These are phyloP conservation scores for Ifrita kowaldi DNA, from an alignment of 2,113 vertebrate species.

Conservation along the genomic window DNA sequence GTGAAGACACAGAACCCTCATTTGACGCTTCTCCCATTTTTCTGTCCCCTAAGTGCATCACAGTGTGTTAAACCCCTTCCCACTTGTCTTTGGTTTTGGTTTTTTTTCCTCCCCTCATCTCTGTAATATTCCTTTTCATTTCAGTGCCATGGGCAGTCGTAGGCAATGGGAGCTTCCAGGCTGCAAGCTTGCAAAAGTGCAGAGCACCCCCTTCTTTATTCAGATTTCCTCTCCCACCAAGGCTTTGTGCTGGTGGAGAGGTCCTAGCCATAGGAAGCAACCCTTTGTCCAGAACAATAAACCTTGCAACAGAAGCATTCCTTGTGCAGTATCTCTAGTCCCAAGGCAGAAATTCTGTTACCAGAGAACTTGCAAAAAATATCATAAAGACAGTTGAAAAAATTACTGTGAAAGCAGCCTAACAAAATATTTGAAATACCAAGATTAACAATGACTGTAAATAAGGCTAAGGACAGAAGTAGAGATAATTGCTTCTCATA, in stretches of 20 bases:
- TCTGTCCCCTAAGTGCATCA: neutral
- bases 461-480: neutral
- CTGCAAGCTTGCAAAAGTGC: neutral
- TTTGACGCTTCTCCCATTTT: neutral
- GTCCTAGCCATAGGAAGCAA: neutral
- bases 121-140: neutral
- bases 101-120: neutral
- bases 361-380: neutral
- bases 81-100: neutral
- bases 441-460: neutral
- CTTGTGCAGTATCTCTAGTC: neutral
- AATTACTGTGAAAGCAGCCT: neutral
- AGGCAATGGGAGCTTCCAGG: neutral
- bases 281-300: neutral
- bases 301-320: neutral
- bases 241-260: neutral
- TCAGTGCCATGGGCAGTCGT: neutral
- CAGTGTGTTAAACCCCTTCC: neutral
- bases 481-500: neutral
- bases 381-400: neutral
- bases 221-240: neutral
- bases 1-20: neutral
- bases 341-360: neutral
- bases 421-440: slow-evolving; percentile 2
- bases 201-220: neutral